These are phyloP conservation scores for Calycopis cecrops DNA, from an alignment of 1,140 invertebrate species.

Conservation along the genomic window DNA sequence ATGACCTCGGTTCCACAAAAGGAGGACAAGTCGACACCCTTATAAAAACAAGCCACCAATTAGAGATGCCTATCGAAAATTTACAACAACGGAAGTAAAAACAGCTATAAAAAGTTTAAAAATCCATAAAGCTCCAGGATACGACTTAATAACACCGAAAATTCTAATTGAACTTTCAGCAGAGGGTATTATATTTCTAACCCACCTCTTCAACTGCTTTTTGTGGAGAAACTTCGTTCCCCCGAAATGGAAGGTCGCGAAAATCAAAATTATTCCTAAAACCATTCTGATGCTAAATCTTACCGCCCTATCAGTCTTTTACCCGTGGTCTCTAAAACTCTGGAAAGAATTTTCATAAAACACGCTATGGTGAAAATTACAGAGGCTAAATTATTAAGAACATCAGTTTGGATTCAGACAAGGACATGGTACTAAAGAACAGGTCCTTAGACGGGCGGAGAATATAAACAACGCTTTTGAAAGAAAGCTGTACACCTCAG, in stretches of 20 bases:
- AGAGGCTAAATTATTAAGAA: conserved; percentile 1
- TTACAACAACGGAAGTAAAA: too few species aligned
- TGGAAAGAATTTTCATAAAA: conserved; percentile 12
- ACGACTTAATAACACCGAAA: too few species aligned
- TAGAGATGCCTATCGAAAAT: not conserved
- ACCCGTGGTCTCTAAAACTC: not conserved
- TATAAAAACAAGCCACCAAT: not conserved
- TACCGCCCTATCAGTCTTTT: conserved; percentile 13
- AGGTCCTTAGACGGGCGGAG: too few species aligned
- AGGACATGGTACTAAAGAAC: too few species aligned
- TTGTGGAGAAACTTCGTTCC: not conserved
- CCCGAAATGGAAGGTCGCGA: not conserved
- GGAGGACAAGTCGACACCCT: not conserved
- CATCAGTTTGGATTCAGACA: conserved; percentile 21
- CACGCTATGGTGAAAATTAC: not conserved
- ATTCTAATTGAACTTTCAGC: not conserved
- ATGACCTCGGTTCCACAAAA: not conserved
- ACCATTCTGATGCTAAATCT: not conserved
- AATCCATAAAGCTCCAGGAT: too few species aligned
- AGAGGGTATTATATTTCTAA: not conserved
- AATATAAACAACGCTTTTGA: too few species aligned
- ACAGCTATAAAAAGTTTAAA: too few species aligned
- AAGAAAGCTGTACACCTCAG: too few species aligned
- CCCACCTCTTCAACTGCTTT: not conserved
- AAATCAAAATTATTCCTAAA: conserved; percentile 1